Evolutionary conservation across 2,888 invertebrate genomes (phyloP).

Genomic region (Imbricaverruca yamaguchii): DNA sequence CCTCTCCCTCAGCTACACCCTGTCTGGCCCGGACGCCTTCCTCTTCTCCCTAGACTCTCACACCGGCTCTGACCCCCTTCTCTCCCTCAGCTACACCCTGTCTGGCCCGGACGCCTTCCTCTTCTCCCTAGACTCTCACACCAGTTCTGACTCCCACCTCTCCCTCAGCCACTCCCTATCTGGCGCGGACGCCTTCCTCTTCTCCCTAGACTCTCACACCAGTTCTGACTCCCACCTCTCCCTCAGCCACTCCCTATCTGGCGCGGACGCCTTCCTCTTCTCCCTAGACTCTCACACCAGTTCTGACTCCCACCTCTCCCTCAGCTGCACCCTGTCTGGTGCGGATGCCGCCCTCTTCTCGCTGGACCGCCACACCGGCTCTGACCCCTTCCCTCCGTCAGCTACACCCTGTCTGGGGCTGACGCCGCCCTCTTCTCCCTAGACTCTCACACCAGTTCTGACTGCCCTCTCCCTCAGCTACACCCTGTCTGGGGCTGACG

Average conservation of each 20-base stretch:
- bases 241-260: not conserved
- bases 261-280: not conserved
- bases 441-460: not conserved
- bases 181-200: too few species aligned
- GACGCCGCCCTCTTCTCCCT: not conserved
- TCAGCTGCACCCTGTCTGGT: not conserved
- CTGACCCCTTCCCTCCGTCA: not conserved
- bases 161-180: not conserved
- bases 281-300: not conserved
- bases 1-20: too few species aligned
- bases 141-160: not conserved
- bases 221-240: not conserved
- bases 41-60: too few species aligned
- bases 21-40: too few species aligned
- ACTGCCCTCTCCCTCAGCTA: not conserved
- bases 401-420: not conserved
- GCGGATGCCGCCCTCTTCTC: not conserved
- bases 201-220: too few species aligned
- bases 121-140: too few species aligned
- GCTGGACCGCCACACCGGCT: not conserved
- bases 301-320: too few species aligned
- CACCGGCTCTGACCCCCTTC: too few species aligned
- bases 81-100: too few species aligned
- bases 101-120: too few species aligned
- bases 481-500: not conserved